Conservation (phyloP, 2,113 vertebrate genomes). For the Orthochromis indermauri region DNA sequence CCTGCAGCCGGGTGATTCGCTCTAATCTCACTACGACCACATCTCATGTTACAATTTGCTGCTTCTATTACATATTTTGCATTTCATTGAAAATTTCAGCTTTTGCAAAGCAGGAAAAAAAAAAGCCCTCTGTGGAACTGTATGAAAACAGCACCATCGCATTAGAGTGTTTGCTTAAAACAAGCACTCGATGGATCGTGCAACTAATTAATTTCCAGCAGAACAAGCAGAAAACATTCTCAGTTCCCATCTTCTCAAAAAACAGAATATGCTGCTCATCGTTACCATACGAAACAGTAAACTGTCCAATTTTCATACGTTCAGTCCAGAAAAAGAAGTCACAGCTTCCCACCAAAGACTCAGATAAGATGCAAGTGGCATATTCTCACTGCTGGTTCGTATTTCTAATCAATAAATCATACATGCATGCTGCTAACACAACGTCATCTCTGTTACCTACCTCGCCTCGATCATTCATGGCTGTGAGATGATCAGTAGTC, state of each 20-base stretch:
- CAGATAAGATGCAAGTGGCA: not conserved
- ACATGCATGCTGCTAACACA: not conserved
- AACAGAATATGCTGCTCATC: not conserved
- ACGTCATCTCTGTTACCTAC: not conserved
- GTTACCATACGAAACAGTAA: not conserved
- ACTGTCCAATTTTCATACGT: not conserved
- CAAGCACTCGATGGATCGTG: not conserved
- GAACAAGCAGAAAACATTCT: not conserved
- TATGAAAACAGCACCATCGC: not conserved
- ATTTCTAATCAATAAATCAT: not conserved
- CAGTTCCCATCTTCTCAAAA: not conserved
- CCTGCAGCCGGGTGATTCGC: not conserved
- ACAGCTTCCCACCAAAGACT: fast-evolving
- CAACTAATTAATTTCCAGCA: not conserved
- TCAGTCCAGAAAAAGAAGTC: not conserved
- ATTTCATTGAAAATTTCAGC: not conserved
- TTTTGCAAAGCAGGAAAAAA: fast-evolving
- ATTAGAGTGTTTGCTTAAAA: not conserved
- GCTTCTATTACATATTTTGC: not conserved
- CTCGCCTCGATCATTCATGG: not conserved
- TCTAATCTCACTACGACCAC: not conserved
- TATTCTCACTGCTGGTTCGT: not conserved
- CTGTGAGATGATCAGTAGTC: not conserved
- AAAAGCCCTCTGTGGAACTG: not conserved
- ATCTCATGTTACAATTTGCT: not conserved